A percentile compares a stretch with the other conserved stretches of the same genome.
Evolutionary conservation across 2,113 vertebrate species (phyloP).

Genomic region (Microcebus murinus): DNA sequence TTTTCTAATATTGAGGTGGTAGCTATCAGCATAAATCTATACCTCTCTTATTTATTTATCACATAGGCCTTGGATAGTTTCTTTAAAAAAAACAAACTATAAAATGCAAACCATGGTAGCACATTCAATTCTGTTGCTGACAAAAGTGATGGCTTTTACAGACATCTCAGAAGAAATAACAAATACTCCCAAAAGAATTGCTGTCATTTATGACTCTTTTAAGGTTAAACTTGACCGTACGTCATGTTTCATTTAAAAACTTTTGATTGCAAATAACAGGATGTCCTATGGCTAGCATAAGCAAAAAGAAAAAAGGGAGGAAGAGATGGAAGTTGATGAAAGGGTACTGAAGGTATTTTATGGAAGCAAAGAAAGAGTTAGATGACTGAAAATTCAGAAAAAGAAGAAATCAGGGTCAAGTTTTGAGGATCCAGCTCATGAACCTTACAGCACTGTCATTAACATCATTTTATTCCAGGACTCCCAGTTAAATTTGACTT

Average conservation of each 20-base stretch:
- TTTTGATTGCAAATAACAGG: not conserved
- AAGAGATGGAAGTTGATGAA: not conserved
- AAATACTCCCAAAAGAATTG: not conserved
- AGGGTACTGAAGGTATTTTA: not conserved
- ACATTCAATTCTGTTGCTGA: constrained; percentile 17
- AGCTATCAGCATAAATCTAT: not conserved
- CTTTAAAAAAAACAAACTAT: not conserved
- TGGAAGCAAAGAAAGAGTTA: not conserved
- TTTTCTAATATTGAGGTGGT: not conserved
- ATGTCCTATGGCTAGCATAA: not conserved
- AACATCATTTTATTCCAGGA: not conserved
- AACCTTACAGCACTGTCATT: not conserved
- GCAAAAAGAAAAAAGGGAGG: too few species aligned
- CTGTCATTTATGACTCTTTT: not conserved
- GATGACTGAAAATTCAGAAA: not conserved
- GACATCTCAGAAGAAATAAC: constrained; percentile 1
- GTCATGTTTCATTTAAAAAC: constrained; percentile 14
- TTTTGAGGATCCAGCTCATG: not conserved
- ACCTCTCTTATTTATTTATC: constrained; percentile 31
- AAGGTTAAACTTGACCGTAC: constrained; percentile 17
- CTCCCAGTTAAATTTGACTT: not conserved
- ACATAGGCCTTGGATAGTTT: not conserved
- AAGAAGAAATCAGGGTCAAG: not conserved
- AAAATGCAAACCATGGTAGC: not conserved
- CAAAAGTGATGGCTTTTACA: not conserved